Conservation (phyloP, 2,113 vertebrate species). For the Melierax canorus region DNA sequence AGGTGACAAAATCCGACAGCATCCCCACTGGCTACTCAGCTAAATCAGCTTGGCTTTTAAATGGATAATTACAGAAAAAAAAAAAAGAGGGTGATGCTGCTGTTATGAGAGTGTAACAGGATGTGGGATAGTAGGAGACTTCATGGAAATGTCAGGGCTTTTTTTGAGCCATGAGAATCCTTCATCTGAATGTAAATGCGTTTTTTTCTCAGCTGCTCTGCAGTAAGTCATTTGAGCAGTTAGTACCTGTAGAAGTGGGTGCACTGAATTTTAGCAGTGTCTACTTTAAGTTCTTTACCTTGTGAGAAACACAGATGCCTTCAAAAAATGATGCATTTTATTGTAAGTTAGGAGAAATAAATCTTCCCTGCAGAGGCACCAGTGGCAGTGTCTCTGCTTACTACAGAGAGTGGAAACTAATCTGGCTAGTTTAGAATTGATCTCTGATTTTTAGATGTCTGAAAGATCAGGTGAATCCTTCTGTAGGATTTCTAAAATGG, state of each 20-base stretch:
- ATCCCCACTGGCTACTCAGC: not conserved
- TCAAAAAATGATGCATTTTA: not conserved
- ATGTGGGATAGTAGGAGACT: not conserved
- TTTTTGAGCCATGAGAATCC: not conserved
- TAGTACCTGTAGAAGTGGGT: not conserved
- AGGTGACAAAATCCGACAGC: not conserved
- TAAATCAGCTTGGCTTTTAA: conserved; percentile 47
- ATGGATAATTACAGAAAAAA: conserved; percentile 26
- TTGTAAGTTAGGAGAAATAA: not conserved
- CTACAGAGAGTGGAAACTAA: not conserved
- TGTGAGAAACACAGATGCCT: not conserved
- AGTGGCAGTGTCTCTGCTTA: not conserved
- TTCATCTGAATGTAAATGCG: not conserved
- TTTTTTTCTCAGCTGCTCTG: not conserved
- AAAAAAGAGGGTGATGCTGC: not conserved
- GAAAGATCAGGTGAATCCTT: not conserved
- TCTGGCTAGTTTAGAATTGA: not conserved
- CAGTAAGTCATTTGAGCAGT: not conserved
- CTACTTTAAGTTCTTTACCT: not conserved
- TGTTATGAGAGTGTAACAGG: not conserved
- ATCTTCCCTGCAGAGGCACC: not conserved
- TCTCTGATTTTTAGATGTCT: not conserved
- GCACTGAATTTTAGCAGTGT: not conserved
- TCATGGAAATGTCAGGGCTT: not conserved
- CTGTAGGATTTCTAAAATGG: not conserved